A percentile compares a stretch with the other conserved stretches of the same genome.
Evolutionary conservation across 1,140 invertebrate genomes (phyloP).

Genomic region (Lycorma delicatula): DNA sequence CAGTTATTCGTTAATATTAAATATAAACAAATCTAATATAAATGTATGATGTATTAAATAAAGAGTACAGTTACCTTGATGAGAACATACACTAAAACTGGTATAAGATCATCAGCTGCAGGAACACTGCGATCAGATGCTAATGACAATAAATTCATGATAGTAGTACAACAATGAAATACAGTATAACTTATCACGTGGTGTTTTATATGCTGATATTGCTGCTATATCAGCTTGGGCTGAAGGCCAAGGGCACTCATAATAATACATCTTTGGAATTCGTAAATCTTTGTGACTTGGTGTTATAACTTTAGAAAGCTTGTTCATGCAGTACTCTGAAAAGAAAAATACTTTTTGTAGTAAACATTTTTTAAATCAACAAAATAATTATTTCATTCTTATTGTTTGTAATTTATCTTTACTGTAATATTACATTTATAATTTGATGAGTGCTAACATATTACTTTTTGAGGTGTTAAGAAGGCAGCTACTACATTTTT

Average conservation of each 20-base stretch:
- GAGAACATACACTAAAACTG: conserved; percentile 90
- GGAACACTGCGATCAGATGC: conserved; percentile 67
- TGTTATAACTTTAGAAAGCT: conserved; percentile 68
- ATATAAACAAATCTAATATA: no score
- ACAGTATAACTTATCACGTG: conserved; percentile 90
- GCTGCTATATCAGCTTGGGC: conserved; percentile 88
- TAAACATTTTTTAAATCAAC: neutral
- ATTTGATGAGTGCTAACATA: no score
- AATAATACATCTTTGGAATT: conserved; percentile 71
- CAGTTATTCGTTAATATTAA: no score
- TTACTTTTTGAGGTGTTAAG: no score
- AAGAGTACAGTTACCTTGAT: conserved; percentile 73
- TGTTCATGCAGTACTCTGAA: conserved; percentile 68
- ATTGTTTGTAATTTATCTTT: no score
- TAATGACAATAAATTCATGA: conserved; percentile 86
- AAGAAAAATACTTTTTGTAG: conserved; percentile 28
- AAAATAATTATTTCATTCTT: no score
- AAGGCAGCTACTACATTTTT: no score
- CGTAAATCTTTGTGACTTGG: conserved; percentile 74
- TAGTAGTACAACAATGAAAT: conserved; percentile 78
- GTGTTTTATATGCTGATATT: conserved; percentile 90
- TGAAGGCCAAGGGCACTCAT: conserved; percentile 94
- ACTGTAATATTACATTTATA: no score
- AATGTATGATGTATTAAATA: no score
- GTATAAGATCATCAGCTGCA: conserved; percentile 93